Evolutionary conservation across 2,888 invertebrate species (phyloP).

Genomic region (Osmoderma eremita): DNA sequence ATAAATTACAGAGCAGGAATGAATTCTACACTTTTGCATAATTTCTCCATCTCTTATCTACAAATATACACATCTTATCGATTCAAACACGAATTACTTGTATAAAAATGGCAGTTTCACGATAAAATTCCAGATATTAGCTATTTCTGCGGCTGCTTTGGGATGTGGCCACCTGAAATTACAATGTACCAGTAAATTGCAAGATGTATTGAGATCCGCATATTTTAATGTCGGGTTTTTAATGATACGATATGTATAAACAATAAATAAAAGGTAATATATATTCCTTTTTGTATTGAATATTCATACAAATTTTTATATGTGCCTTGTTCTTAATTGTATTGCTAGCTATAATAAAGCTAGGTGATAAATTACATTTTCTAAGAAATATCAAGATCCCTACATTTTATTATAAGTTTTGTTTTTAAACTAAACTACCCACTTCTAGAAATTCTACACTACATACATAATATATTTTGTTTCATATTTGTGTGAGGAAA

Average conservation of each 20-base stretch:
- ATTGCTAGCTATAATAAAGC: too few species aligned
- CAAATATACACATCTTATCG: slow-evolving; percentile 45
- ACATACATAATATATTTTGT: too few species aligned
- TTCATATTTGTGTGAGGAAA: too few species aligned
- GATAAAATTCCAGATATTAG: slow-evolving; percentile 43
- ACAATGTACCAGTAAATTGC: slow-evolving; percentile 18
- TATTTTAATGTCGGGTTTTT: not conserved
- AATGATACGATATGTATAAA: not conserved
- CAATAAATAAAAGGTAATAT: slow-evolving; percentile 17
- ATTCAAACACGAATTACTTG: slow-evolving; percentile 45
- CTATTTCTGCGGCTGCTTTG: slow-evolving; percentile 51
- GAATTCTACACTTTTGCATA: slow-evolving; percentile 43
- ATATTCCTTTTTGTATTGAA: too few species aligned
- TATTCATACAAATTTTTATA: too few species aligned
- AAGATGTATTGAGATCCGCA: slow-evolving; percentile 14
- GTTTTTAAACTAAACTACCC: too few species aligned
- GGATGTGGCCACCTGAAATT: slow-evolving; percentile 51
- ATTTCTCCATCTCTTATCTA: slow-evolving; percentile 42
- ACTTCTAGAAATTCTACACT: too few species aligned
- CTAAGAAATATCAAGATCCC: too few species aligned
- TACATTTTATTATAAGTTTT: too few species aligned
- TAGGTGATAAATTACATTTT: too few species aligned
- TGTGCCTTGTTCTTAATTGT: too few species aligned
- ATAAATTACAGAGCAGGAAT: slow-evolving; percentile 46
- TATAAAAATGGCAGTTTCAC: slow-evolving; percentile 53